These are phyloP conservation scores for Channa maculata DNA, from an alignment of 2,113 vertebrate genomes.

Conservation along the genomic window DNA sequence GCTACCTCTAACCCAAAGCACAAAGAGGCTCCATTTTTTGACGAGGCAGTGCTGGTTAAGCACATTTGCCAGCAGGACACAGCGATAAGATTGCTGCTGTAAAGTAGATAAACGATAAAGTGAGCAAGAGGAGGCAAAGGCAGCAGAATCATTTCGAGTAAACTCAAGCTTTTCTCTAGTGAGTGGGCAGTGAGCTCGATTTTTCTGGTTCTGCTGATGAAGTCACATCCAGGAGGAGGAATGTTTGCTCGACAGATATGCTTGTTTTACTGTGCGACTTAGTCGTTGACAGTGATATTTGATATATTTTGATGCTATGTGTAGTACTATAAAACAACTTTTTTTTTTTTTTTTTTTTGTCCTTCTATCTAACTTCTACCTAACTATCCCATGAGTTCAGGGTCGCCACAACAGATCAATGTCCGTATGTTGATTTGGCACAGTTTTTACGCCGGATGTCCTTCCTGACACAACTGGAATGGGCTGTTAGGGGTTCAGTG, in stretches of 20 bases:
- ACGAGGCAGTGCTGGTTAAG: constrained; percentile 8
- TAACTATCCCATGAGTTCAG: too few species aligned
- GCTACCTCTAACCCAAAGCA: constrained; percentile 6
- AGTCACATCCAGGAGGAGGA: constrained; percentile 26
- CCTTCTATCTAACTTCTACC: too few species aligned
- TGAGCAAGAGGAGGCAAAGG: constrained; percentile 17
- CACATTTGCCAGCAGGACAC: constrained; percentile 15
- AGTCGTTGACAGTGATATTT: neutral
- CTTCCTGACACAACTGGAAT: too few species aligned
- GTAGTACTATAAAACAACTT: too few species aligned
- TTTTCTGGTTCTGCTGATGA: constrained; percentile 40
- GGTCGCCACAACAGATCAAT: too few species aligned
- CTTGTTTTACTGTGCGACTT: constrained; percentile 17
- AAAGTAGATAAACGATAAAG: constrained; percentile 25
- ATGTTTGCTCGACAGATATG: constrained; percentile 9
- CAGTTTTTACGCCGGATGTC: too few species aligned
- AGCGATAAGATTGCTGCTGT: neutral
- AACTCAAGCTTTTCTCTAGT: constrained; percentile 19
- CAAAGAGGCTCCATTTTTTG: constrained; percentile 10
- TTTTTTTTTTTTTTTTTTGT: too few species aligned
- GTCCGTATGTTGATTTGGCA: too few species aligned
- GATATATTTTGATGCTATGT: too few species aligned
- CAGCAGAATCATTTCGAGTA: constrained; percentile 14
- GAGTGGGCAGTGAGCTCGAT: constrained; percentile 29
- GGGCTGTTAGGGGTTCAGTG: too few species aligned